These are phyloP conservation scores for Myotis myotis DNA, from an alignment of 2,797 vertebrate species.

Conservation along the genomic window DNA sequence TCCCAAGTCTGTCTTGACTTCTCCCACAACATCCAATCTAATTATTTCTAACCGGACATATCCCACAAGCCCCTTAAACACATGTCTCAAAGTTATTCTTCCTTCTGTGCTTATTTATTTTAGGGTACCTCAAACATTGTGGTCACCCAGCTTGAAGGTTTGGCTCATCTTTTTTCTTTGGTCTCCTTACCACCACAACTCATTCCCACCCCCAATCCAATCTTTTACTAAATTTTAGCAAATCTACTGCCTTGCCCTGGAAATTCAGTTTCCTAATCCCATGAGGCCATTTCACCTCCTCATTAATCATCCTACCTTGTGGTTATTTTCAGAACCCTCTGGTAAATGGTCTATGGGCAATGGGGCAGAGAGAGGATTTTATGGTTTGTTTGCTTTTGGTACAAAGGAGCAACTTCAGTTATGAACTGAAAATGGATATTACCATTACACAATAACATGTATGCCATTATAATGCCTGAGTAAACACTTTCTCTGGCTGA, in stretches of 20 bases:
- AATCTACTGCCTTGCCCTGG: neutral
- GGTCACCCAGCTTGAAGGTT: neutral
- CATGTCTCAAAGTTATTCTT: neutral
- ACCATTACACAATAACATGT: slow-evolving; percentile 11
- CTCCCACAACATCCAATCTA: neutral
- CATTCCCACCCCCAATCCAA: neutral
- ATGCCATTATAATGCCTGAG: neutral
- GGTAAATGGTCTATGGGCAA: neutral
- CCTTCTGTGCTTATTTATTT: neutral
- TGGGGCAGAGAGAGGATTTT: neutral
- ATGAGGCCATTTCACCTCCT: neutral
- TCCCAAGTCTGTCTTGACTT: neutral
- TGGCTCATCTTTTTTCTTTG: neutral
- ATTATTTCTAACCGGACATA: neutral
- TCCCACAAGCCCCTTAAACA: neutral
- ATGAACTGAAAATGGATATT: neutral
- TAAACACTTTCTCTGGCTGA: slow-evolving; percentile 17
- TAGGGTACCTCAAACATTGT: neutral
- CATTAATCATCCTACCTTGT: neutral
- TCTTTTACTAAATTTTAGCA: neutral
- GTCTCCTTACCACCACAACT: neutral
- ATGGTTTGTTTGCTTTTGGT: neutral
- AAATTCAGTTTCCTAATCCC: neutral
- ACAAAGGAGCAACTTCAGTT: neutral
- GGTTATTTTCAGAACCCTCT: neutral